A percentile compares a stretch with the other conserved stretches of the same genome.
phyloP scores from a whole-genome alignment of 2,113 vertebrate species.

The Callipepla californica region DNA sequence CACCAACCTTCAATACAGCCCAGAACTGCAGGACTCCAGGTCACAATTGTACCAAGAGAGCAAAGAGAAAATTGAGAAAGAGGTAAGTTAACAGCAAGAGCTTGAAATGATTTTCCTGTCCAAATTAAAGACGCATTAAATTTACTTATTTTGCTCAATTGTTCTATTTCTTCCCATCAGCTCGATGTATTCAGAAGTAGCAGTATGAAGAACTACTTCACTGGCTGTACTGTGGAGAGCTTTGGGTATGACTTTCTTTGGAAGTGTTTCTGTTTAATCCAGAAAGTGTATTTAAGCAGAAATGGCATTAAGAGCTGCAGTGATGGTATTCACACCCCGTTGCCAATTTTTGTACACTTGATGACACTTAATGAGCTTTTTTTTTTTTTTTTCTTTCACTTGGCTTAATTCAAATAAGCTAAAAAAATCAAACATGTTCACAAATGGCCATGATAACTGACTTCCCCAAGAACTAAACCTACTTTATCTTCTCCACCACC shows the following conservation, averaged over 20 bases:
- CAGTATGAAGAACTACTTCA: constrained; percentile 62
- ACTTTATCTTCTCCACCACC: neutral
- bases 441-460: neutral
- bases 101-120: neutral
- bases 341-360: neutral
- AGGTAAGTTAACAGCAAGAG: constrained; percentile 26
- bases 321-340: neutral
- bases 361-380: neutral
- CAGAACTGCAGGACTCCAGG: constrained; percentile 22
- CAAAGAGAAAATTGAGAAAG: constrained; percentile 70
- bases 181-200: constrained; percentile 68
- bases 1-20: constrained; percentile 69
- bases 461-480: neutral
- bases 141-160: neutral
- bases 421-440: neutral
- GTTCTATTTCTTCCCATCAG: constrained; percentile 56
- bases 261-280: neutral
- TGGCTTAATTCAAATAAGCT: neutral
- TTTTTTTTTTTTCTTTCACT: neutral
- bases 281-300: neutral
- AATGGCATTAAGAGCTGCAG: neutral
- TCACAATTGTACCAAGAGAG: constrained; percentile 10
- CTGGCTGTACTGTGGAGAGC: constrained; percentile 62
- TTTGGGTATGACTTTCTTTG: constrained; percentile 69
- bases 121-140: neutral